Base-by-base conservation (phyloP, 92 coral and sea anemone genomes). In the Zoanthus solanderi region DNA sequence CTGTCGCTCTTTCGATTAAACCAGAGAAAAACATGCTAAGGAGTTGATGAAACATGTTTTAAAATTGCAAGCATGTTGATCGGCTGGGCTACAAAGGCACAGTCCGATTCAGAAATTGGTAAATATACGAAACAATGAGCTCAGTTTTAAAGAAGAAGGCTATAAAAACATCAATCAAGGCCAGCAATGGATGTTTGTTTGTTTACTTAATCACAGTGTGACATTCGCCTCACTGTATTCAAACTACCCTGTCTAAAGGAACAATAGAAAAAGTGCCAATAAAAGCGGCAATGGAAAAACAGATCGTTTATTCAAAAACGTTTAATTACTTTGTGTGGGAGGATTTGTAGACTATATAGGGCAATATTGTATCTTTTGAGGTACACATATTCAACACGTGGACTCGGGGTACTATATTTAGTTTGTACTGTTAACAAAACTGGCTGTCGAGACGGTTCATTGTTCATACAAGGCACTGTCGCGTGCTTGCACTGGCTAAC, bases 251-350 rank as follows among this genome's bases (percentile, higher is more conserved):
- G 98, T 95, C 98, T 84, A 89, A 44, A 53, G 86, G 88, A 86
- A 93, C 98, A 95, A 95, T 93, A 95, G 89, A 84, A 65, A 89
- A 74, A 95, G 92, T 92, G 96, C 96, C 98, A 95, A 95, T 95
- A 95, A 93, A 93, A 75, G 77, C 93, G 45, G 95, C 92, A 81
- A 89, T 91, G 89, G 88, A 95, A 94, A 93, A 93, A 93, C 98
- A 91, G 88, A 93, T 89, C 87, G 98, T 95, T 95, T 91, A 84
- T 89, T 93, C 93, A 95, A 93, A 95, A 94, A 93, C 91, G 87
- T 93, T 95, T 95, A 95, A 95, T 95, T 95, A 91, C 94, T 92
- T 91, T 93, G 91, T 93, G 98, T 95, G 98, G 96, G 95, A 87
- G 98, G 94, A 85, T 88, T 88, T 95, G 94, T 93, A 89, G 93